Evolutionary conservation across 2,113 vertebrate genomes (phyloP).

Genomic region (Macaca nemestrina): DNA sequence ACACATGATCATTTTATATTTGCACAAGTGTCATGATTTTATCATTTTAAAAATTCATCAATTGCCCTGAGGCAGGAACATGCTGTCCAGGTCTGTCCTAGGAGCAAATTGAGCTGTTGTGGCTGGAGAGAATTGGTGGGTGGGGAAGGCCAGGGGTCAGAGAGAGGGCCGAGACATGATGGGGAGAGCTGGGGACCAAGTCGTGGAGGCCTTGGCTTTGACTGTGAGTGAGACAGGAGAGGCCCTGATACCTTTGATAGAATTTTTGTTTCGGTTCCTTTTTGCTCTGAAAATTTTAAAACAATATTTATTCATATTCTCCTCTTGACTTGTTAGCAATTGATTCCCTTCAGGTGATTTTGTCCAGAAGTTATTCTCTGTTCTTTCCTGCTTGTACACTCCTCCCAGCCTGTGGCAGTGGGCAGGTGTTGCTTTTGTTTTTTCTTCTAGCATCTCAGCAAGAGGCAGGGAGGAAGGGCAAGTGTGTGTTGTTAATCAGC

Average conservation of each 20-base stretch:
- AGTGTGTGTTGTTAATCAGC: accelerated
- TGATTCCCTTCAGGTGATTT: not conserved
- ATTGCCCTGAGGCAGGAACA: not conserved
- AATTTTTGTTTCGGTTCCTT: not conserved
- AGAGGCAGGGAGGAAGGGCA: not conserved
- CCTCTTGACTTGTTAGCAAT: not conserved
- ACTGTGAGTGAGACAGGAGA: not conserved
- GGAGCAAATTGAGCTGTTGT: not conserved
- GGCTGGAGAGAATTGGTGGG: accelerated
- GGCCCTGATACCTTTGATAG: not conserved
- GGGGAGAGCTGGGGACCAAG: accelerated
- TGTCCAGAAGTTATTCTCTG: not conserved
- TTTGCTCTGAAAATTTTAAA: not conserved
- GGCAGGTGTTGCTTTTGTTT: not conserved
- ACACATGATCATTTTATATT: not conserved
- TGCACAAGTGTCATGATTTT: not conserved
- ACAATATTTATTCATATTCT: not conserved
- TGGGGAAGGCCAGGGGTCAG: no score
- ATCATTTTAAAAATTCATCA: not conserved
- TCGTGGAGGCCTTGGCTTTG: not conserved
- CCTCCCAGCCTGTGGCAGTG: not conserved
- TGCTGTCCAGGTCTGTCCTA: not conserved
- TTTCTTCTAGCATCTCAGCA: not conserved
- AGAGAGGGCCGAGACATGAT: no score
- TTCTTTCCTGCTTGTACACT: not conserved